Evolutionary conservation across 2,113 vertebrate species (phyloP).

Genomic region (Vulpes ferrilata): DNA sequence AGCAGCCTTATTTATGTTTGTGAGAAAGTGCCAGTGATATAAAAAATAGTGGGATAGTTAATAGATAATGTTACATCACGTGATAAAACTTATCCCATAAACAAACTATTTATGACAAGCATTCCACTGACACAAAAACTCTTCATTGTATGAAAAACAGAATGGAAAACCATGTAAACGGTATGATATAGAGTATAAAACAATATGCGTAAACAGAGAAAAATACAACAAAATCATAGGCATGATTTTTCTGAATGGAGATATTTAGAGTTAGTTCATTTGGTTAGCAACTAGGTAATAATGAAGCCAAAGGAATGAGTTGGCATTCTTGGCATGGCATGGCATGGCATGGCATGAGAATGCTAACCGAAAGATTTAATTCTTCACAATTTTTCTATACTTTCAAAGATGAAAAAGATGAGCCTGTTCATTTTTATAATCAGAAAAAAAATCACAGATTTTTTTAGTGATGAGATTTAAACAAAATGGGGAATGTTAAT

Average conservation of each 20-base stretch:
- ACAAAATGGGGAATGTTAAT: conserved; percentile 6
- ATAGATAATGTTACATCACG: background rate
- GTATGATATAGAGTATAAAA: background rate
- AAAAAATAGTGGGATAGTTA: background rate
- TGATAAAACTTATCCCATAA: background rate
- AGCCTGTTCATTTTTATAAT: conserved; percentile 9
- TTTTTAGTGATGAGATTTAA: conserved; percentile 47
- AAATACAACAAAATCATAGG: background rate
- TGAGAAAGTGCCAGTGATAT: conserved; percentile 16
- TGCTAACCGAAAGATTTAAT: background rate
- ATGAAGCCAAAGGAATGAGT: too few species aligned
- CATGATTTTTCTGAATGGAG: background rate
- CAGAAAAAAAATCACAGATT: conserved; percentile 15
- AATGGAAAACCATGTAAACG: background rate
- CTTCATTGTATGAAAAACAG: background rate
- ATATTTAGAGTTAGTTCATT: background rate
- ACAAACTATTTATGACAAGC: background rate
- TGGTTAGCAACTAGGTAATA: too few species aligned
- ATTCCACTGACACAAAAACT: background rate
- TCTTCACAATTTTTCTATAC: conserved; percentile 6
- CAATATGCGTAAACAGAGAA: background rate
- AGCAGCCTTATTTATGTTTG: background rate
- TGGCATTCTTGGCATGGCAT: too few species aligned
- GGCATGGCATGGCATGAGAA: too few species aligned
- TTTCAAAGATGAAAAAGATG: conserved; percentile 12